These are phyloP conservation scores for Condylura cristata DNA, from an alignment of 2,113 vertebrate genomes.

Conservation along the genomic window DNA sequence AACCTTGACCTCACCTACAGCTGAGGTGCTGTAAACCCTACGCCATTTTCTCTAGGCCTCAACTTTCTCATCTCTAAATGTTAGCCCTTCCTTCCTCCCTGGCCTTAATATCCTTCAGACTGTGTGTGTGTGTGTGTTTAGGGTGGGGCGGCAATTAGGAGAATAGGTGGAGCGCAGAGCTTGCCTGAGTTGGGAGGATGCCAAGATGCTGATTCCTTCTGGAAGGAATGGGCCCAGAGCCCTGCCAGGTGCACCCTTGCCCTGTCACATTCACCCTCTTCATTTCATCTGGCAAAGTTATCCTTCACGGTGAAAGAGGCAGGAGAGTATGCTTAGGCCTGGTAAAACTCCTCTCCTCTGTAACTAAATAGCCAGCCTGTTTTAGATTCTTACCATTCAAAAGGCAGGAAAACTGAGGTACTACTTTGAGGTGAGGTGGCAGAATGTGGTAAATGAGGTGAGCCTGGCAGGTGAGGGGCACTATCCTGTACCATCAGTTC, in stretches of 20 bases:
- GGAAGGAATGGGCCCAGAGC: background rate
- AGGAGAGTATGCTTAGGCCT: background rate
- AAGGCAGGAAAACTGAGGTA: background rate
- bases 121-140: background rate
- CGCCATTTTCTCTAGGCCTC: background rate
- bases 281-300: background rate
- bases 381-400: background rate
- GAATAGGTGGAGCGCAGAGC: background rate
- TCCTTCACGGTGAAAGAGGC: background rate
- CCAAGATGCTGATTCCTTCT: background rate
- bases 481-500: background rate
- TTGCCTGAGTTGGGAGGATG: background rate
- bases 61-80: background rate
- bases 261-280: background rate
- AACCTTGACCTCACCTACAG: rapidly evolving
- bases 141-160: background rate
- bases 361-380: background rate
- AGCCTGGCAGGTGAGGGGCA: rapidly evolving
- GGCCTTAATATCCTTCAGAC: background rate
- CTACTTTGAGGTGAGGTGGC: background rate
- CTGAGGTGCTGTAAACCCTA: background rate
- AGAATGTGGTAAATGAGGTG: background rate
- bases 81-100: background rate
- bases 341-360: background rate
- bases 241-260: background rate